Evolutionary conservation across 2,888 invertebrate genomes (phyloP).

Genomic region (Yponomeuta sedellus): DNA sequence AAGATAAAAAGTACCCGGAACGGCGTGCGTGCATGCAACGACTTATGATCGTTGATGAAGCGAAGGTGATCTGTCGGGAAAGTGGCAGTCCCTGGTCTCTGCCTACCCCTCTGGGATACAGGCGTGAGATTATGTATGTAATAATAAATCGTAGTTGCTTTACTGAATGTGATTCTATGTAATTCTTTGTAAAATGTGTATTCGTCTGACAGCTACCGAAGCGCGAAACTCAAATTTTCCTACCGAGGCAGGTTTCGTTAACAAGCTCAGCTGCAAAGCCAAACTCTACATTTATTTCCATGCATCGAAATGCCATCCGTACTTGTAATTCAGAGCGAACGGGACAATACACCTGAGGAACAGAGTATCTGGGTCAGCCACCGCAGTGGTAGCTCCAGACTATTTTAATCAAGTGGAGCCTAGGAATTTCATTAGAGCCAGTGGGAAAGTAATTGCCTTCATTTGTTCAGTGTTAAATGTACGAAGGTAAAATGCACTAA

Average conservation of each 20-base stretch:
- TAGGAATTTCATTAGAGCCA: slow-evolving; percentile 44
- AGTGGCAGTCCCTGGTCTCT: too few species aligned
- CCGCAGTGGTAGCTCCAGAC: slow-evolving; percentile 23
- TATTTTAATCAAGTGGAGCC: slow-evolving; percentile 42
- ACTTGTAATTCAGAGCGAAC: slow-evolving; percentile 16
- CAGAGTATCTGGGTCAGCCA: slow-evolving; percentile 7
- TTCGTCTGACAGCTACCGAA: too few species aligned
- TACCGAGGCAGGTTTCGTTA: not conserved
- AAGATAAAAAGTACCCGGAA: too few species aligned
- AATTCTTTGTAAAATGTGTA: too few species aligned
- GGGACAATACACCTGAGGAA: slow-evolving; percentile 5
- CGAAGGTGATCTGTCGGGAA: too few species aligned
- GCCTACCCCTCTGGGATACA: too few species aligned
- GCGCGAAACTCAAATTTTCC: not conserved
- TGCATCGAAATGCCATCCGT: not conserved
- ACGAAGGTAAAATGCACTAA: not conserved
- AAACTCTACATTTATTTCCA: not conserved
- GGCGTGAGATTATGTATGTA: too few species aligned
- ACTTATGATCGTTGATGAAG: too few species aligned
- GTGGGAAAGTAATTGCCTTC: slow-evolving; percentile 32
- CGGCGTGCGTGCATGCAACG: too few species aligned
- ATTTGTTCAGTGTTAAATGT: slow-evolving; percentile 21
- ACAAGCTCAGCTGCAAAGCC: not conserved
- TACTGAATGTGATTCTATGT: too few species aligned
- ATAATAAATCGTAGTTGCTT: too few species aligned